These are phyloP conservation scores for Octodonta nipae DNA, from an alignment of 2,888 invertebrate species.

Conservation along the genomic window DNA sequence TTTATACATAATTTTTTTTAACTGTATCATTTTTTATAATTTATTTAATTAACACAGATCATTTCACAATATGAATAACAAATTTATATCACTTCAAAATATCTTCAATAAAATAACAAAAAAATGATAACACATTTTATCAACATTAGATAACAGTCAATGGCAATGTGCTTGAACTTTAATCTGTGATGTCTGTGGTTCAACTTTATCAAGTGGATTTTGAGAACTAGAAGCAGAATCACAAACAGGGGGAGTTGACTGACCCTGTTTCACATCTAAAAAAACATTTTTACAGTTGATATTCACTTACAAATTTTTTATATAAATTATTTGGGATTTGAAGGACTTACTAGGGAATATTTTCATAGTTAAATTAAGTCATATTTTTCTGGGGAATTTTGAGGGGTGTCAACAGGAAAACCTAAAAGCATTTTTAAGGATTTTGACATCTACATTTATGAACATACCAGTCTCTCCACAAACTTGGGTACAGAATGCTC, in stretches of 20 bases:
- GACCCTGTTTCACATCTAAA: constrained; percentile 19
- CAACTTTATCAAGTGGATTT: no score
- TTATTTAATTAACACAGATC: no score
- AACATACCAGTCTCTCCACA: constrained; percentile 37
- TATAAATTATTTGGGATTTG: no score
- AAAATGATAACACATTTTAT: neutral
- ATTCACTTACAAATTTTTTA: no score
- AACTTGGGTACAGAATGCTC: constrained; percentile 34
- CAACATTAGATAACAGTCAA: constrained; percentile 2
- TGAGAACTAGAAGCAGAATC: constrained; percentile 13
- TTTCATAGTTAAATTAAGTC: constrained; percentile 13
- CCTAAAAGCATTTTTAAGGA: constrained; percentile 1
- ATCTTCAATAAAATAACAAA: neutral
- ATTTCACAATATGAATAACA: no score
- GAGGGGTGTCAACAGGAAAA: constrained; percentile 5
- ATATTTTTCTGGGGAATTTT: constrained; percentile 17
- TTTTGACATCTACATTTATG: neutral
- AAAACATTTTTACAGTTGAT: constrained; percentile 1
- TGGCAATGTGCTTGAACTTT: constrained; percentile 14
- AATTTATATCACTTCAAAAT: neutral
- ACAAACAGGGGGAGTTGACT: constrained; percentile 23
- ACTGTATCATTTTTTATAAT: no score
- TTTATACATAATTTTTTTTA: no score
- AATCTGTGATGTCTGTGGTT: constrained; percentile 7
- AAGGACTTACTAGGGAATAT: no score